Evolutionary conservation across 2,888 invertebrate genomes (phyloP).

Genomic region (Lasioglossum oenotherae): DNA sequence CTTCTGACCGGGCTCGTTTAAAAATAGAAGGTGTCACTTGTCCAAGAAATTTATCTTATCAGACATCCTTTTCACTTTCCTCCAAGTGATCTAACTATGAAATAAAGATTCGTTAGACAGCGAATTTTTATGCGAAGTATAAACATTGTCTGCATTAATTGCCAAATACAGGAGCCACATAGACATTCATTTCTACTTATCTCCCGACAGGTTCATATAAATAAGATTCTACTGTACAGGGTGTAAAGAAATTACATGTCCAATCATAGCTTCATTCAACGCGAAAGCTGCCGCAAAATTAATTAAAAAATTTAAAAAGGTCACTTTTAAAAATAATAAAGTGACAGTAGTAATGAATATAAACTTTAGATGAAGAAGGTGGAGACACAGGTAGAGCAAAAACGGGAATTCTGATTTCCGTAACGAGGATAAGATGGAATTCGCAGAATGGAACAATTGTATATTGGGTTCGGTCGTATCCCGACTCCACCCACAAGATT

Average conservation of each 20-base stretch:
- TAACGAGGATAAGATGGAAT: background rate
- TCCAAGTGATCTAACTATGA: background rate
- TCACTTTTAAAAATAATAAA: background rate
- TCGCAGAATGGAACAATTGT: conserved; percentile 15
- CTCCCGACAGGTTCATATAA: no score
- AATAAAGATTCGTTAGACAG: background rate
- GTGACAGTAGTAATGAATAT: background rate
- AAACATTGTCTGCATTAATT: background rate
- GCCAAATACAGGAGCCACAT: background rate
- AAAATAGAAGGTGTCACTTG: background rate
- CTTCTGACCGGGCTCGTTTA: background rate
- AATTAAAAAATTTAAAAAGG: no score
- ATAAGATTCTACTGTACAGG: no score
- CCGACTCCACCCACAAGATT: conserved; percentile 41
- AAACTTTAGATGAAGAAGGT: background rate
- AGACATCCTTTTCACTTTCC: background rate
- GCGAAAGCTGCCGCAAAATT: no score
- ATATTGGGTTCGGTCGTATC: conserved; percentile 24
- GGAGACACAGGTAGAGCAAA: background rate
- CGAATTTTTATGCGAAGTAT: background rate
- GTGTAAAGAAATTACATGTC: no score
- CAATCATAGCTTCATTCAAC: no score
- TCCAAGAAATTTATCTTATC: background rate
- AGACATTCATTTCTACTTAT: background rate
- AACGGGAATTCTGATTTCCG: background rate